Evolutionary conservation across 2,113 vertebrate species (phyloP), one percentile per base, ranked within the genome.

Genomic region (Coryphaenoides rupestris): DNA sequence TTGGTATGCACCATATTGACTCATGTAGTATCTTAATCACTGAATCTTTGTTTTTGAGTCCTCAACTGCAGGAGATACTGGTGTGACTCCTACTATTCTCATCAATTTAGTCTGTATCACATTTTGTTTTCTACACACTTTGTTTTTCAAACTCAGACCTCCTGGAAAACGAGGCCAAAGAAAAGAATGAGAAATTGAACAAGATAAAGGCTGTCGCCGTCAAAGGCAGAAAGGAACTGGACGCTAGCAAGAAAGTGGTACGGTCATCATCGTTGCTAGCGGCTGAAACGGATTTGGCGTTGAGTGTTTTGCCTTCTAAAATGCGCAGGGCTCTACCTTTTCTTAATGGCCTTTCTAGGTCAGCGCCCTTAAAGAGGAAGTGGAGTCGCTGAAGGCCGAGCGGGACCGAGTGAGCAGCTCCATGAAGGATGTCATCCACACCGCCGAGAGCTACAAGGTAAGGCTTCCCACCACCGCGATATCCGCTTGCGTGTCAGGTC

Each of bases 391-490:
- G 69, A 93, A 70, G 61, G 84, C 85, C 49, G 94, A 96, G 72
- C 93, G 88, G 74, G 93, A 95, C 71, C 90, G 88, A 21, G 74
- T 96, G 26, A 93, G 89, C 65, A 74, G 87, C 73, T 97, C 96
- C 3, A 84, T 98, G 92, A 95, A 92, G 74, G 94, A 95, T 55
- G 89, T 98, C 62, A 95, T 98, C 79, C 95, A 96, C 19, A 90
- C 93, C 55, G 95, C 96, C 67, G 96, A 98, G 83, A 92, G 90
- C 75, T 98, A 97, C 81, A 98, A 96, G 94, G 97, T 99, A 89
- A 57, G 49, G 33, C 33, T n/a, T n/a, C n/a, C n/a, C n/a, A n/a
- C n/a, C n/a, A n/a, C n/a, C n/a, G n/a, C n/a, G n/a, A n/a, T n/a
- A n/a, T n/a, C n/a, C n/a, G n/a, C n/a, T n/a, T n/a, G n/a, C n/a